phyloP scores from a whole-genome alignment of 2,113 vertebrate species.

The Globicephala melas region DNA sequence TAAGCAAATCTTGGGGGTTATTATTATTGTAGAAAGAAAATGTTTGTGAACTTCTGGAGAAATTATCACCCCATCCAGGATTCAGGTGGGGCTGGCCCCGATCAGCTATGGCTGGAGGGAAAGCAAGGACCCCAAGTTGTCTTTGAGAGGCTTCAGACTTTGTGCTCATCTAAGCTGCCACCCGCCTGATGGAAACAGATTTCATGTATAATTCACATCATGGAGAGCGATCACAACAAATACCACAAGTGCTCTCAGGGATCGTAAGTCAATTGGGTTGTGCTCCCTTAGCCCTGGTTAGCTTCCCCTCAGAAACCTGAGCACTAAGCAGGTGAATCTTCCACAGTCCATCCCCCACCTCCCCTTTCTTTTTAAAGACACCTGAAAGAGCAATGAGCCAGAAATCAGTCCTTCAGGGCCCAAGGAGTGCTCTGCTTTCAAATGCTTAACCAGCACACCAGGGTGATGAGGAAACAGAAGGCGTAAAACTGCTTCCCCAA shows the following conservation, averaged over 20 bases:
- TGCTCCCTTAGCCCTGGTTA: neutral
- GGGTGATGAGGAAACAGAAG: neutral
- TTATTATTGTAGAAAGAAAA: conserved; percentile 3
- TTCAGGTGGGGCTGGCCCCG: neutral
- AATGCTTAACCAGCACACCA: neutral
- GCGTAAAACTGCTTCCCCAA: neutral
- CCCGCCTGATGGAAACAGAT: neutral
- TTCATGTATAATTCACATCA: neutral
- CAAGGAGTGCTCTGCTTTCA: neutral
- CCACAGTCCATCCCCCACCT: neutral
- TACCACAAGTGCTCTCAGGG: neutral
- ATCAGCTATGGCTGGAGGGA: neutral
- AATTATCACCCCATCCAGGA: neutral
- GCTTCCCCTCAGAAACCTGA: conserved; percentile 22
- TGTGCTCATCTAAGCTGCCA: neutral
- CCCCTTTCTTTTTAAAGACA: neutral
- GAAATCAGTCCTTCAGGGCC: neutral
- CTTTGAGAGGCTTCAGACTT: conserved; percentile 4
- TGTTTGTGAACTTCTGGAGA: neutral
- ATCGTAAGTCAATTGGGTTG: neutral
- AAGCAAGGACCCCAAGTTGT: neutral
- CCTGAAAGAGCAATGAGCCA: neutral
- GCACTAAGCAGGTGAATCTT: neutral
- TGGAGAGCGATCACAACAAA: neutral
- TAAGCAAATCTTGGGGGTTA: neutral